Percentiles rank a stretch among this genome's conserved stretches.
These are phyloP conservation scores for Carlito syrichta DNA, from an alignment of 2,113 vertebrate species.

Conservation along the genomic window DNA sequence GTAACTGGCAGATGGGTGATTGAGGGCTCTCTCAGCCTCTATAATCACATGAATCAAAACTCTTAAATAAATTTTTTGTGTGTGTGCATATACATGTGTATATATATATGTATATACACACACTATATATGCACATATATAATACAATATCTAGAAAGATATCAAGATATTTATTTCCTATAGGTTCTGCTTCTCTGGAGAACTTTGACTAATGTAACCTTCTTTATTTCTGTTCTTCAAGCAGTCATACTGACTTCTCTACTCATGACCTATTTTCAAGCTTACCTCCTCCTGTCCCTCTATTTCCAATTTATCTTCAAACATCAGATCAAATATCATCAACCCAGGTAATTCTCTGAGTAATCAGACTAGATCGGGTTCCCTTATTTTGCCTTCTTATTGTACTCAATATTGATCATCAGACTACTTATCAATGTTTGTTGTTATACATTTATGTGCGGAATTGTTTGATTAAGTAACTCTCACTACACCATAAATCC, in stretches of 20 bases:
- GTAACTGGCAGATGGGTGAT: background rate
- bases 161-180: too few species aligned
- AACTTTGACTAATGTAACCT: background rate
- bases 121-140: background rate
- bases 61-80: too few species aligned
- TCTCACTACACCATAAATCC: background rate
- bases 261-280: background rate
- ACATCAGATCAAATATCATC: background rate
- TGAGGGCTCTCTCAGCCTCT: background rate
- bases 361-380: background rate
- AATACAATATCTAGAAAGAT: too few species aligned
- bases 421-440: too few species aligned
- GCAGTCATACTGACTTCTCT: too few species aligned
- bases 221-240: background rate
- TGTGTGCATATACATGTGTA: too few species aligned
- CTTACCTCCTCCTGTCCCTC: fast-evolving
- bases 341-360: background rate
- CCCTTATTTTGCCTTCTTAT: background rate
- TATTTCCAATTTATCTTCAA: too few species aligned
- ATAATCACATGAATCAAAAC: background rate
- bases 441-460: background rate
- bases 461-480: background rate
- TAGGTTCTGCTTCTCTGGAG: background rate
- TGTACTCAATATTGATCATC: background rate
- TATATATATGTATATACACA: too few species aligned